Percentiles rank a stretch among this genome's conserved stretches.
Evolutionary conservation across 2,888 invertebrate species (phyloP).

Genomic region (Hyppa rectilinea): DNA sequence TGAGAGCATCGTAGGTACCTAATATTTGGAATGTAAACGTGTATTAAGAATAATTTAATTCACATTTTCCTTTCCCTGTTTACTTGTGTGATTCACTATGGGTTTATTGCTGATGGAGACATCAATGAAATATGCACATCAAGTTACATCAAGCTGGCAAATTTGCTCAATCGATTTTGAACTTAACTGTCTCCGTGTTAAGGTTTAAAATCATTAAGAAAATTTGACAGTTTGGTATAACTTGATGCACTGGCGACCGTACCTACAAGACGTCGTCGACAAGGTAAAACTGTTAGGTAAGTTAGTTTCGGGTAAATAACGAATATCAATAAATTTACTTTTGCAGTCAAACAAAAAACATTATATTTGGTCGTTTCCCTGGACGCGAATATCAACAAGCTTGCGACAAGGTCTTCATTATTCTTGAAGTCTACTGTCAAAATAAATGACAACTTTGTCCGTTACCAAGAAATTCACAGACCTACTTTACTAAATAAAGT

Average conservation of each 20-base stretch:
- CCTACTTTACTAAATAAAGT: background rate
- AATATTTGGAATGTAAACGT: conserved; percentile 30
- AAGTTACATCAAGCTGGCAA: no score
- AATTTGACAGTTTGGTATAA: no score
- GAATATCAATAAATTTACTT: background rate
- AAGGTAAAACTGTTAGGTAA: background rate
- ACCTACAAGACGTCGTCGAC: background rate
- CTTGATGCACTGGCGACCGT: no score
- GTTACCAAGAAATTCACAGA: background rate
- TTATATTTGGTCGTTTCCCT: background rate
- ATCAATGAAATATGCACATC: background rate
- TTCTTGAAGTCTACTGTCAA: background rate
- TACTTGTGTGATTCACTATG: conserved; percentile 13
- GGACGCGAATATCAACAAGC: background rate
- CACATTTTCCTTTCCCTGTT: conserved; percentile 29
- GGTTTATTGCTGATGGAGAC: conserved; percentile 7
- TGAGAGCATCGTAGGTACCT: conserved; percentile 14
- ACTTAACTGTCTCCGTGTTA: no score
- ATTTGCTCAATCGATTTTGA: no score
- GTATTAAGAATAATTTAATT: background rate
- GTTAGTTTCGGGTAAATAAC: background rate
- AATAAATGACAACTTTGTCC: background rate
- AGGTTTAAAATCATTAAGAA: no score
- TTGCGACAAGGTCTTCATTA: background rate
- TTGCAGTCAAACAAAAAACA: background rate